A percentile compares a stretch with the other conserved stretches of the same genome.
Evolutionary conservation across 2,888 invertebrate genomes (phyloP).

Genomic region (Napeogenes sylphis): DNA sequence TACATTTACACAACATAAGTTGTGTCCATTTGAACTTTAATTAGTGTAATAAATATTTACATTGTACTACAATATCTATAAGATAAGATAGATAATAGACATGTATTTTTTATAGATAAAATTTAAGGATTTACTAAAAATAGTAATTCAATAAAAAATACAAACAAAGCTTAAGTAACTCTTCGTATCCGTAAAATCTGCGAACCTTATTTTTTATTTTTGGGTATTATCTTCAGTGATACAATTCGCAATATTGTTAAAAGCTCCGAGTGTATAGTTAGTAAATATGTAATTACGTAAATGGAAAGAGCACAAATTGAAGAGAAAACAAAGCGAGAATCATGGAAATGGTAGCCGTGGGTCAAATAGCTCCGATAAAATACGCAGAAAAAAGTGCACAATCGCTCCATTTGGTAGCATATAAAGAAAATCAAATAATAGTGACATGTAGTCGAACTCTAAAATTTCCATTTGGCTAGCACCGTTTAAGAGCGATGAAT

Average conservation of each 20-base stretch:
- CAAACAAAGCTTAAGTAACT: too few relatives aligned
- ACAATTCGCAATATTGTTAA: not conserved
- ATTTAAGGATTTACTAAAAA: too few relatives aligned
- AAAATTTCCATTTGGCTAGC: conserved; percentile 69
- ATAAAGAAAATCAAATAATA: conserved; percentile 48
- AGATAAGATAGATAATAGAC: too few relatives aligned
- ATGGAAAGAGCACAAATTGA: not conserved
- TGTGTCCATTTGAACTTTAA: too few relatives aligned
- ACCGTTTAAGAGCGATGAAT: conserved; percentile 68
- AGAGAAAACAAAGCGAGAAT: conserved; percentile 3
- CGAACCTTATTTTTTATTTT: too few relatives aligned
- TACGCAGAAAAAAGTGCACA: conserved; percentile 23
- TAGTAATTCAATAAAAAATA: too few relatives aligned
- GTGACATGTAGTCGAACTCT: conserved; percentile 55
- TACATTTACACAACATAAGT: too few relatives aligned
- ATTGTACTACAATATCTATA: too few relatives aligned
- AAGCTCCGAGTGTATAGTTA: not conserved
- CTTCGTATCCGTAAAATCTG: too few relatives aligned
- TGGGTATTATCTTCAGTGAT: too few relatives aligned
- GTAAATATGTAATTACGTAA: not conserved
- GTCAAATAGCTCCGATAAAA: conserved; percentile 24
- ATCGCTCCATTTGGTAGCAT: conserved; percentile 29
- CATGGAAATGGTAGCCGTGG: conserved; percentile 11
- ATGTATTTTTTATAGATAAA: too few relatives aligned
- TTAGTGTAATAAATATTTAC: too few relatives aligned